A percentile compares a stretch with the other conserved stretches of the same genome.
These are phyloP conservation scores for Porites australiensis DNA, from an alignment of 64 coral and sea anemone species.

Conservation along the genomic window DNA sequence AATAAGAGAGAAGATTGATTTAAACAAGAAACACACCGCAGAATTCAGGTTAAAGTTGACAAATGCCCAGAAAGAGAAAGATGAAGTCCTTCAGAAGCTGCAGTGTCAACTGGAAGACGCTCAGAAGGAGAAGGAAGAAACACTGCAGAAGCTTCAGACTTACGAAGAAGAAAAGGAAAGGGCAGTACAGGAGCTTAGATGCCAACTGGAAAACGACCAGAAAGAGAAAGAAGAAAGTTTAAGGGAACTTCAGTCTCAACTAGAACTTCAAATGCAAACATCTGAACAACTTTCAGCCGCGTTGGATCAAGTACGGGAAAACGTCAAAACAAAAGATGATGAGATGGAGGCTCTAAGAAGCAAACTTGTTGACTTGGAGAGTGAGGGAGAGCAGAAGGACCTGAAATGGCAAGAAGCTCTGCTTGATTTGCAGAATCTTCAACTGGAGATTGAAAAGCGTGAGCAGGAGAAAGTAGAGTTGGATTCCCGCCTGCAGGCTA, in stretches of 20 bases:
- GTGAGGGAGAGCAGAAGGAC: conserved; percentile 52
- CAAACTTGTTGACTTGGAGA: conserved; percentile 5
- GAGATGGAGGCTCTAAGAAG: conserved; percentile 30
- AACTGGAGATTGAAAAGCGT: conserved; percentile 59
- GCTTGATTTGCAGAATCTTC: conserved; percentile 50
- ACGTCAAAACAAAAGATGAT: conserved; percentile 16
- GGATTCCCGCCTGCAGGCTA: conserved; percentile 60
- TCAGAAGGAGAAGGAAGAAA: conserved; percentile 21
- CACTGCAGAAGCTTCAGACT: conserved; percentile 43
- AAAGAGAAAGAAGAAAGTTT: conserved; percentile 32
- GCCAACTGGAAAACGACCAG: background rate
- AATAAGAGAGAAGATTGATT: conserved; percentile 83
- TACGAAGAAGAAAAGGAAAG: conserved; percentile 11
- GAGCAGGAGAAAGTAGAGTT: conserved; percentile 67
- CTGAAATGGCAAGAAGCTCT: conserved; percentile 52
- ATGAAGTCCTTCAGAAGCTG: conserved; percentile 37
- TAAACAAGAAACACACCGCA: conserved; percentile 82
- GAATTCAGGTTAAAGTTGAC: conserved; percentile 67
- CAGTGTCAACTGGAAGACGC: conserved; percentile 13
- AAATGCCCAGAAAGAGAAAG: conserved; percentile 49
- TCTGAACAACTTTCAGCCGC: conserved; percentile 33
- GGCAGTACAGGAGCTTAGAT: background rate
- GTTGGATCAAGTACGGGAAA: conserved; percentile 40
- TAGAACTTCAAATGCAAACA: conserved; percentile 35
- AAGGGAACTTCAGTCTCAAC: background rate